Conservation (phyloP, 2,888 invertebrate genomes). For the Selenia dentaria region DNA sequence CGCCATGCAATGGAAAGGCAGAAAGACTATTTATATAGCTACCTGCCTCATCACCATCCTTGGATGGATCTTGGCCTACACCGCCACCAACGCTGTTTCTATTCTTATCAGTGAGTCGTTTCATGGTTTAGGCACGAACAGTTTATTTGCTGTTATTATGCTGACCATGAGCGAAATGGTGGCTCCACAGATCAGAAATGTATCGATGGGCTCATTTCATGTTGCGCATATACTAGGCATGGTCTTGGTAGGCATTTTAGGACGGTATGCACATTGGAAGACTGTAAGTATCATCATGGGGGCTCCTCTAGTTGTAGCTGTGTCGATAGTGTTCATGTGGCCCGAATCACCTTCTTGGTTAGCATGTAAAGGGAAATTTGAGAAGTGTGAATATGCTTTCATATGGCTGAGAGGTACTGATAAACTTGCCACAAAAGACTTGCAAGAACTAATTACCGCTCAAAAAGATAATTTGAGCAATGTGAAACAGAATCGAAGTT, state of each 20-base stretch:
- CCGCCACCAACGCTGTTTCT: constrained; percentile 11
- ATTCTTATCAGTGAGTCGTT: constrained; percentile 32
- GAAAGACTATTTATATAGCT: constrained; percentile 33
- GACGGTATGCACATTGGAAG: constrained; percentile 33
- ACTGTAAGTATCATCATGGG: constrained; percentile 23
- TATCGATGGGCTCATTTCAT: constrained; percentile 23
- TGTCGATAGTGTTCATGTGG: constrained; percentile 22
- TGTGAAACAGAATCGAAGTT: not conserved
- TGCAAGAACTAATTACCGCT: not conserved
- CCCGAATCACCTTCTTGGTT: constrained; percentile 37
- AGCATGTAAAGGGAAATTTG: constrained; percentile 23
- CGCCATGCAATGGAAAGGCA: constrained; percentile 35
- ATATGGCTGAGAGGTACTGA: not conserved
- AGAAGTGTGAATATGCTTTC: constrained; percentile 1
- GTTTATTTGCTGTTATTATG: constrained; percentile 27
- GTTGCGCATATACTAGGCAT: constrained; percentile 27
- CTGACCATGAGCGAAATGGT: constrained; percentile 35
- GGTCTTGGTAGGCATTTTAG: constrained; percentile 21
- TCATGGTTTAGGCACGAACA: constrained; percentile 34
- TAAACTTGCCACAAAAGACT: not conserved
- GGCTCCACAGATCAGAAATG: constrained; percentile 30
- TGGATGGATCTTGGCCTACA: constrained; percentile 31
- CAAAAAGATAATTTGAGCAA: constrained; percentile 3
- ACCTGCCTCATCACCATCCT: constrained; percentile 29
- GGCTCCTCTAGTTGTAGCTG: constrained; percentile 18